phyloP scores from a whole-genome alignment of 2,797 vertebrate species.

The Discoglossus pictus region DNA sequence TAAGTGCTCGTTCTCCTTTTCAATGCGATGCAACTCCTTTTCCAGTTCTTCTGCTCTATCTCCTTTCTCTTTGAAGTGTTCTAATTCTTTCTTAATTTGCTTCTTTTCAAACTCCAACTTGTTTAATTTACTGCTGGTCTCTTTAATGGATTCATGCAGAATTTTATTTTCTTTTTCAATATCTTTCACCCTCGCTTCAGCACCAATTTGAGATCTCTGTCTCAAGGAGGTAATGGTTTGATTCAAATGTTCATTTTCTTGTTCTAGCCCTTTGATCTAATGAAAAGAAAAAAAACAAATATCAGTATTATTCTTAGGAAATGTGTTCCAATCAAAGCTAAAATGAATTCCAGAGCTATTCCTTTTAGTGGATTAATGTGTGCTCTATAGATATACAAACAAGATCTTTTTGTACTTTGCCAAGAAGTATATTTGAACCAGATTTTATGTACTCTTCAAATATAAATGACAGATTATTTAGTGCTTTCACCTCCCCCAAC shows the following conservation, averaged over 20 bases:
- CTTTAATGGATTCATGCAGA: conserved; percentile 94
- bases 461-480: too few species aligned
- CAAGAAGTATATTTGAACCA: too few species aligned
- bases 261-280: conserved; percentile 90
- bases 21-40: conserved; percentile 80
- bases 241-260: conserved; percentile 92
- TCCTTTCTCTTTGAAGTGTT: conserved; percentile 89
- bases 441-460: too few species aligned
- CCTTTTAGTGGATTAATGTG: neutral
- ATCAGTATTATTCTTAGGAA: neutral
- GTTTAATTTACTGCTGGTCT: conserved; percentile 89
- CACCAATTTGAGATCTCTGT: conserved; percentile 90
- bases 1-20: conserved; percentile 89
- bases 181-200: conserved; percentile 92
- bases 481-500: too few species aligned
- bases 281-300: conserved; percentile 51
- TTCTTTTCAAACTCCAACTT: conserved; percentile 94
- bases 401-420: too few species aligned
- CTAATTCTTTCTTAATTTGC: conserved; percentile 89
- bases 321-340: neutral
- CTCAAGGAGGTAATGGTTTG: conserved; percentile 87
- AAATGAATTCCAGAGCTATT: neutral
- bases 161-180: conserved; percentile 95
- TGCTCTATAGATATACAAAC: too few species aligned
- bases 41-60: conserved; percentile 91